Base-by-base conservation (phyloP, 1,140 invertebrate species). In the Patella vulgata region DNA sequence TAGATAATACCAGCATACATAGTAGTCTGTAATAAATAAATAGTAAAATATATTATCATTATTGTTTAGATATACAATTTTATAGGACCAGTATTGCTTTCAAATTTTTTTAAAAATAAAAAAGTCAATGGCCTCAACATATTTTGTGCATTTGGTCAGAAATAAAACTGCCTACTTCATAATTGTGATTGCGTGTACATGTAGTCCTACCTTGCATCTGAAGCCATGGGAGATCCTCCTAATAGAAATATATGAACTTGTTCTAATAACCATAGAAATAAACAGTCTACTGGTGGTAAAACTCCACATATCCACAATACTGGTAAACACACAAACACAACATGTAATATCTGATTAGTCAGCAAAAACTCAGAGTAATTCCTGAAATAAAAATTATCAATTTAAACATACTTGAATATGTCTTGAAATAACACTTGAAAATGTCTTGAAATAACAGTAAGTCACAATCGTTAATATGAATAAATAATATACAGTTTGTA, bases 291-390 rank as follows among this genome's bases (percentile, higher is more conserved):
- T 28, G 85, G 84, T 33, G 85, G 83, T 12, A 86, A 63, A 17
- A 86, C 60, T 0, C 85, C 85, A 9, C 80, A 51, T 21, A 82
- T 74, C 85, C 86, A 87, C 6, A 85, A 61, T 6, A 87, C 36
- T 23, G 84, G 82, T 44, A 86, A 63, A 50, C 74, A 71, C 17
- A 75, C 71, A 73, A 85, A 84, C 23, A 85, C 54, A 42, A 85
- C 68, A 61, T 86, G 83, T 8, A 80, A 63, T 33, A 71, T 66
- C 39, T 79, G 78, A 70, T 85, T 76, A 14, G 75, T 69, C 14
- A 68, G 54, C 17, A 72, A 46, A 47, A 81, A 77, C n/a, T 61
- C 66, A 21, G 62, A 23, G 14, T 63, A 47, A 63, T 74, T 78
- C 67, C 79, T 82, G 70, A 60, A 67, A 43, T 44, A 44, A 47